Base-by-base conservation (phyloP, 2,113 vertebrate species). In the Xyrauchen texanus region DNA sequence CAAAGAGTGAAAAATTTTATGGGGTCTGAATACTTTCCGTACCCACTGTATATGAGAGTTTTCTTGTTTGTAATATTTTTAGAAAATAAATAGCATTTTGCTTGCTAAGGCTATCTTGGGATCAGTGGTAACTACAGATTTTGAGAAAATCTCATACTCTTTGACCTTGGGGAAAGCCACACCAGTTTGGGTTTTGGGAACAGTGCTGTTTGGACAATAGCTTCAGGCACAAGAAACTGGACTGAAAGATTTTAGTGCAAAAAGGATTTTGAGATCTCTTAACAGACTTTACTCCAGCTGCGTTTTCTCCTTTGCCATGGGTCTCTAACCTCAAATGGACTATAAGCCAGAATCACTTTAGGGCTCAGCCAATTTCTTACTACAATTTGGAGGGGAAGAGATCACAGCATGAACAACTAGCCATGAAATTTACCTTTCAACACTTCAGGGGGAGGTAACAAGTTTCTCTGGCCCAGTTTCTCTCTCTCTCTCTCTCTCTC, bases 341-440 rank as follows among this genome's bases (percentile, higher is more conserved):
- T 89, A 84, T 79, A 88, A 86, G 87, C 86, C 87, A 65, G 71
- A 85, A 87, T 90, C 86, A 85, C 87, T 90, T 88, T 77, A 85
- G 82, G 84, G 87, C 88, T 88, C 85, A 77, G 80, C 86, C 89
- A 89, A 89, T 90, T 88, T 89, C 49, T 66, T 88, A 76, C 80
- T 80, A 79, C 83, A 86, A 83, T 87, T 88, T 85, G 86, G 86
- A 89, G 86, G 87, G 85, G 80, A 76, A 85, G 90, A 87, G 80
- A 89, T 87, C 76, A 80, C 82, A 49, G 65, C 83, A 81, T 78
- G 84, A 85, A 90, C 85, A 90, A 91, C 89, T 88, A 89, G 85
- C 89, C 87, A 81, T 87, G 90, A 89, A 89, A 89, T 91, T 85
- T 86, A 1, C 74, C 88, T 83, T 84, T 88, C 81, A 87, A 82